Conservation (phyloP, 1,140 invertebrate genomes). For the Lordiphosa clarofinis region DNA sequence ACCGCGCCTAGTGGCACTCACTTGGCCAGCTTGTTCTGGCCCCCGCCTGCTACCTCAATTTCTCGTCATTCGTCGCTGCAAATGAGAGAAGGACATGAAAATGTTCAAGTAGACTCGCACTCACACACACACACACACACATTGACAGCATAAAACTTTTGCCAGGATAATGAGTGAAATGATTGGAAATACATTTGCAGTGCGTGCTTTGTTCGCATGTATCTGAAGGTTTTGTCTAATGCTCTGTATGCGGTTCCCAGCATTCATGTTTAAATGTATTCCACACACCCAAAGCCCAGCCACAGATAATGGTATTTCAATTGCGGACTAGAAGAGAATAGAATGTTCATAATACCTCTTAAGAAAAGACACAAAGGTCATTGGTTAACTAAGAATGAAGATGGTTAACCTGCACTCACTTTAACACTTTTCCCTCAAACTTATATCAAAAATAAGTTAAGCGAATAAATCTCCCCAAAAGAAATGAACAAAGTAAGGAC, state of each 20-base stretch:
- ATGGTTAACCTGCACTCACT: too few species aligned
- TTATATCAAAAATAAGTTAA: too few species aligned
- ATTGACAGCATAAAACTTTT: conserved; percentile 53
- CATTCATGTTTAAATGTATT: conserved; percentile 26
- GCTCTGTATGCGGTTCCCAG: conserved; percentile 15
- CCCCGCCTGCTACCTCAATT: neutral
- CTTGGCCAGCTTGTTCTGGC: conserved; percentile 45
- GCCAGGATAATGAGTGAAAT: conserved; percentile 73
- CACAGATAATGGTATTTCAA: too few species aligned
- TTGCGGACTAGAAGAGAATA: too few species aligned
- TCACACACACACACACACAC: conserved; percentile 6
- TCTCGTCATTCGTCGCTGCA: conserved; percentile 22
- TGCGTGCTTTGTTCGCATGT: conserved; percentile 60
- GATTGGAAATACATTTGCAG: conserved; percentile 74
- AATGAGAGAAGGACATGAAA: conserved; percentile 57
- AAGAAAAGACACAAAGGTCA: too few species aligned
- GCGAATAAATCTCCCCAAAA: too few species aligned
- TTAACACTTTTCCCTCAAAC: too few species aligned
- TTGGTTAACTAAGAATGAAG: too few species aligned
- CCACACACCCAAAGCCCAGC: neutral
- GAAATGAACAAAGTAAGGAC: too few species aligned
- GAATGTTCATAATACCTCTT: too few species aligned
- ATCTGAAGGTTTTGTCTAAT: conserved; percentile 19
- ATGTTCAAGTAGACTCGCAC: conserved; percentile 54
- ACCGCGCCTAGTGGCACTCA: conserved; percentile 50